These are phyloP conservation scores for Suncus etruscus DNA, from an alignment of 2,113 vertebrate species.

Conservation along the genomic window DNA sequence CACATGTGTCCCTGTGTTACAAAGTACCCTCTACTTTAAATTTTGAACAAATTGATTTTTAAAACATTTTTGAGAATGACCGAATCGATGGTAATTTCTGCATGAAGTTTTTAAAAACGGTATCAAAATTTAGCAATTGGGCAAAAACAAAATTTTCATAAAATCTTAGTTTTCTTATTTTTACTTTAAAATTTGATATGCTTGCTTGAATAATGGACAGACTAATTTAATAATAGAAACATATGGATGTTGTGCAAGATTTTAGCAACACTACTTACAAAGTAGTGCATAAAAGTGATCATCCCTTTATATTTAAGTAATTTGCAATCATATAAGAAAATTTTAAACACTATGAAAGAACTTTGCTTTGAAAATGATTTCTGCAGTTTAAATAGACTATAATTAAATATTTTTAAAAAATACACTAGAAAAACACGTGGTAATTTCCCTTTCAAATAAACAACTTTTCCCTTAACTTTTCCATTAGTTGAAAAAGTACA, in stretches of 20 bases:
- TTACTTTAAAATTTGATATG: constrained; percentile 24
- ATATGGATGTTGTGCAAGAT: neutral
- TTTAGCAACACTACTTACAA: constrained; percentile 37
- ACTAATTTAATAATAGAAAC: constrained; percentile 59
- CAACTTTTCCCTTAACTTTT: neutral
- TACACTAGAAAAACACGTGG: neutral
- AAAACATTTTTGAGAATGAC: neutral
- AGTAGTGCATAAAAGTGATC: constrained; percentile 26
- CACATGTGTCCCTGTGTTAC: neutral
- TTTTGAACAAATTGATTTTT: constrained; percentile 17
- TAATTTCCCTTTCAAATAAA: constrained; percentile 48
- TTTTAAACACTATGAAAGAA: neutral
- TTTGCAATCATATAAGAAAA: constrained; percentile 27
- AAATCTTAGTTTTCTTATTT: neutral
- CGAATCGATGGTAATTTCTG: neutral
- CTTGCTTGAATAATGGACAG: neutral
- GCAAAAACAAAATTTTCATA: neutral
- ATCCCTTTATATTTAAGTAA: constrained; percentile 49
- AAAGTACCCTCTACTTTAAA: neutral
- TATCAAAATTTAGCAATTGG: constrained; percentile 50
- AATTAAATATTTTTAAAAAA: constrained; percentile 17
- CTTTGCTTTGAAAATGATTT: too few relatives aligned
- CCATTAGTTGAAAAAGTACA: neutral
- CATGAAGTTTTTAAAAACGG: constrained; percentile 40
- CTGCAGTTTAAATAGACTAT: neutral